Evolutionary conservation across 2,888 invertebrate species (phyloP).

Genomic region (Theodoxus fluviatilis): DNA sequence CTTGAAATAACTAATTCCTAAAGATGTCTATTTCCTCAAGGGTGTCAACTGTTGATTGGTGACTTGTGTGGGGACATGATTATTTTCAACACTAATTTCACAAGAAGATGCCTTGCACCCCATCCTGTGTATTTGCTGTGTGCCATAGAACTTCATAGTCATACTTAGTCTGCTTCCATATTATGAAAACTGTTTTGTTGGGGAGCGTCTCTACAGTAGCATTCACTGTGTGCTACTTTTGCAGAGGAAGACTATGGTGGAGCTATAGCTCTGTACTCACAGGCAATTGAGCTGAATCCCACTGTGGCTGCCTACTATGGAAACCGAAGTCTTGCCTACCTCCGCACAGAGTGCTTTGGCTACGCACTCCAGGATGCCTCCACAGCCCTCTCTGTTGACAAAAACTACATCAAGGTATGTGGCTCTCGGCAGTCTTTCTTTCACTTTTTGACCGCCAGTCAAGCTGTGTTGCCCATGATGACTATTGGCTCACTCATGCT

Average conservation of each 20-base stretch:
- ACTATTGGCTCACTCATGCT: too few species aligned
- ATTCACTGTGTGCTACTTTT: slow-evolving; percentile 58
- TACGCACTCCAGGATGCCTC: slow-evolving; percentile 92
- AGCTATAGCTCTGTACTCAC: slow-evolving; percentile 82
- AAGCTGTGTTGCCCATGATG: too few species aligned
- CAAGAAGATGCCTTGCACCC: too few species aligned
- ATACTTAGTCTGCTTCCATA: neutral
- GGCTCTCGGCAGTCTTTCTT: too few species aligned
- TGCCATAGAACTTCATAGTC: neutral
- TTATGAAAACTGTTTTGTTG: neutral
- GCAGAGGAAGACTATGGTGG: slow-evolving; percentile 87
- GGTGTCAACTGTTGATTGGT: neutral
- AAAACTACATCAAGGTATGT: slow-evolving; percentile 80
- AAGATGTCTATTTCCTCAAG: too few species aligned
- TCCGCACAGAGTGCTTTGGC: slow-evolving; percentile 93
- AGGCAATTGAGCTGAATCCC: slow-evolving; percentile 87
- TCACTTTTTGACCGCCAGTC: too few species aligned
- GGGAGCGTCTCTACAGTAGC: neutral
- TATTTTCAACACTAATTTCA: neutral
- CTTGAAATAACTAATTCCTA: too few species aligned
- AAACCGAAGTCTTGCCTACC: slow-evolving; percentile 93
- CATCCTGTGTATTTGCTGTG: neutral
- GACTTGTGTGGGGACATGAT: neutral
- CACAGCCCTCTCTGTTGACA: slow-evolving; percentile 87
- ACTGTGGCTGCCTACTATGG: slow-evolving; percentile 87